phyloP scores from a whole-genome alignment of 2,113 vertebrate genomes.

The Choloepus hoffmanni region DNA sequence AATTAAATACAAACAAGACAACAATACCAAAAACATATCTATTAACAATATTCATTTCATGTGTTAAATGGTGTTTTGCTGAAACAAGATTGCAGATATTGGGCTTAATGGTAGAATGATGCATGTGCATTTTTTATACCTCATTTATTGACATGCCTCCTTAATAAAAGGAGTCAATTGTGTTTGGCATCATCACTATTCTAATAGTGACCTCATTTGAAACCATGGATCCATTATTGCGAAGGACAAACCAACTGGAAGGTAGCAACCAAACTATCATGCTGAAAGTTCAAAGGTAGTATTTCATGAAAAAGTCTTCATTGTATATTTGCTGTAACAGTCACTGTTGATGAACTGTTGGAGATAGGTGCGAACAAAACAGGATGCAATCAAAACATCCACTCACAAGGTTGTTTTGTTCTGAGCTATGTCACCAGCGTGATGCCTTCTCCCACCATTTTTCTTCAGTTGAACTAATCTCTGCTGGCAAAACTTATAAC shows the following conservation, averaged over 20 bases:
- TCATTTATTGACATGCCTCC: neutral
- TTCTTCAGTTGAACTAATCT: neutral
- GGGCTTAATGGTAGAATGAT: neutral
- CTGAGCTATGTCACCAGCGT: neutral
- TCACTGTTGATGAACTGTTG: neutral
- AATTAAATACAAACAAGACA: slow-evolving; percentile 27
- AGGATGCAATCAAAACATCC: neutral
- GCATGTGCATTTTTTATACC: neutral
- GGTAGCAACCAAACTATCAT: neutral
- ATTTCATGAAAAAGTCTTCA: neutral
- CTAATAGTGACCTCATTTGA: slow-evolving; percentile 10
- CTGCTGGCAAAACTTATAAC: neutral
- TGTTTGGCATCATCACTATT: neutral
- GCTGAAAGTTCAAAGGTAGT: neutral
- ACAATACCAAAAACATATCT: neutral
- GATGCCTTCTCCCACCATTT: neutral
- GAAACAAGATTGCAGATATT: neutral
- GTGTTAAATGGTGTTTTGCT: neutral
- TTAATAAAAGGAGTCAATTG: neutral
- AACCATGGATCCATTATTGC: neutral
- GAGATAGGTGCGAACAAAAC: neutral
- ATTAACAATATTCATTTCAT: neutral
- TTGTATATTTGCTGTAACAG: accelerated
- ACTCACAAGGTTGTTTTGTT: neutral
- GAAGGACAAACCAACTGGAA: neutral